phyloP scores from a whole-genome alignment of 1,140 invertebrate genomes.

The Hycleus cichorii region DNA sequence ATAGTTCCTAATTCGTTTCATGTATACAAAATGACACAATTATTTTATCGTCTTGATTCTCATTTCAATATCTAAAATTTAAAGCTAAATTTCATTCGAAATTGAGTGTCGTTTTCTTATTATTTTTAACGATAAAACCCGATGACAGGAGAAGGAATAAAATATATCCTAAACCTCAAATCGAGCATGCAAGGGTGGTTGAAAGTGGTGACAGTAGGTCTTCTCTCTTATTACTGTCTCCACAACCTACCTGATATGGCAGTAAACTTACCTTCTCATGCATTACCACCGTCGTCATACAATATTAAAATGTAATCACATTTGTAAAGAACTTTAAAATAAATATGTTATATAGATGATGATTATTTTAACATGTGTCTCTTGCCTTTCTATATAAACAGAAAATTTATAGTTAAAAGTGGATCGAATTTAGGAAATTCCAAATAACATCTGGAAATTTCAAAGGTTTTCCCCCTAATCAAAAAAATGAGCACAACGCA shows the following conservation, averaged over 20 bases:
- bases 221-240: slow-evolving; percentile 13
- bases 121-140: slow-evolving; percentile 26
- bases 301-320: slow-evolving; percentile 35
- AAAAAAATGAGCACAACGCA: too few species aligned
- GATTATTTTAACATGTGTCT: slow-evolving; percentile 24
- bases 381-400: too few species aligned
- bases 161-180: slow-evolving; percentile 24
- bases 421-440: too few species aligned
- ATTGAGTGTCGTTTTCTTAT: too few species aligned
- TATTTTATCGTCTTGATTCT: background rate
- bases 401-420: too few species aligned
- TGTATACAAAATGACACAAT: too few species aligned
- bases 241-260: slow-evolving; percentile 19
- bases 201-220: slow-evolving; percentile 4
- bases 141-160: slow-evolving; percentile 28
- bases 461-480: too few species aligned
- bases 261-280: slow-evolving; percentile 29
- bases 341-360: slow-evolving; percentile 27
- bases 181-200: slow-evolving; percentile 13
- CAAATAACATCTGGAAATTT: too few species aligned
- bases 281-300: slow-evolving; percentile 25
- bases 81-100: background rate
- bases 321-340: slow-evolving; percentile 32
- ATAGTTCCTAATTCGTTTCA: too few species aligned
- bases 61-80: background rate